Base-by-base conservation (phyloP, 2,797 vertebrate species). In the Scarus forsteni region DNA sequence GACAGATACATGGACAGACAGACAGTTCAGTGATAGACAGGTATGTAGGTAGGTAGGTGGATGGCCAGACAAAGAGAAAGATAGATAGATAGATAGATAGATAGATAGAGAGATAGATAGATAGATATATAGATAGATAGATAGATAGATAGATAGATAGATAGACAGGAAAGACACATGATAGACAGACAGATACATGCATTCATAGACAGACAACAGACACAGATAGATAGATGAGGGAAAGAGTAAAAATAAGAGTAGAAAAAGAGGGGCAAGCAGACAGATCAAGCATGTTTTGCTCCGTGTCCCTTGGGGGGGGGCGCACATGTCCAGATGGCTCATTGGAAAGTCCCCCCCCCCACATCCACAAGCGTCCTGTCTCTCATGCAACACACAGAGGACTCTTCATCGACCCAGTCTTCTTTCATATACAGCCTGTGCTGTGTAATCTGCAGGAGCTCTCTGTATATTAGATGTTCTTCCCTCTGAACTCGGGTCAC, bases 281-380 rank as follows among this genome's bases (percentile, higher is more conserved):
- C 57, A 73, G 61, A 81, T 60, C 65, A 60, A 83, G 75, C 79
- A 72, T 90, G 79, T 80, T 86, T 83, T 69, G 60, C 68, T 75
- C 72, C 68, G 45, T 81, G 73, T 84, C 77, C 89, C 88, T 79
- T 59, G 79, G 78, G 85, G 81, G 73, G 42, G 42, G 43, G 43
- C 10, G 35, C 52, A 51, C 45, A 78, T 88, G 89, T 89, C 90
- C 92, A 93, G 92, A 93, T 93, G 92, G 92, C 88, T 90, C 81
- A 64, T 85, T 86, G 75, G 77, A 88, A 90, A 85, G 58, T 73
- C 72, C 70, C 86, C 65, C 74, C 77, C 84, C 38, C 70, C 82
- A 77, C 73, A 69, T 77, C 70, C 80, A 83, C 63, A 48, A 77
- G 77, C 81, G 70, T 74, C 64, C 67, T 70, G 75, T 84, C 78